Conservation (phyloP, 2,113 vertebrate genomes). For the Vidua macroura region DNA sequence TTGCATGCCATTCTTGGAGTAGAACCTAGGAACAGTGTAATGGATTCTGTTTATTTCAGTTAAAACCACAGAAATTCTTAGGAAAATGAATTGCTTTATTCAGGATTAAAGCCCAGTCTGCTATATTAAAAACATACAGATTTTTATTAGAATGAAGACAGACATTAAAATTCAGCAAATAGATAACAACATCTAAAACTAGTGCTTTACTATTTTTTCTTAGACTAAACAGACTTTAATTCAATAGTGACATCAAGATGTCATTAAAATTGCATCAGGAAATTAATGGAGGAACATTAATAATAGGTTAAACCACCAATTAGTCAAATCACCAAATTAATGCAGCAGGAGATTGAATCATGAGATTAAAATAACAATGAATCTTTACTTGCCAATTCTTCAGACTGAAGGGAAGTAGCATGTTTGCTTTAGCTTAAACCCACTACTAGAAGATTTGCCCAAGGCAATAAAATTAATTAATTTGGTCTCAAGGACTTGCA, state of each 20-base stretch:
- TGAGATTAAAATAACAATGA: slow-evolving; percentile 64
- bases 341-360: slow-evolving; percentile 57
- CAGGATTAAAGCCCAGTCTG: background rate
- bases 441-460: background rate
- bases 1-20: background rate
- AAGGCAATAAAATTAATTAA: slow-evolving; percentile 8
- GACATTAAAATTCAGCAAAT: background rate
- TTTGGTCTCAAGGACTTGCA: background rate
- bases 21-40: background rate
- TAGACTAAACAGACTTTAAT: slow-evolving; percentile 25
- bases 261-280: slow-evolving; percentile 51
- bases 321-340: slow-evolving; percentile 63
- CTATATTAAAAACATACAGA: background rate
- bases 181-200: slow-evolving; percentile 3
- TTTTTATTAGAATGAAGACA: background rate
- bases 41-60: background rate
- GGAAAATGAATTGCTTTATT: background rate
- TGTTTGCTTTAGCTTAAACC: slow-evolving; percentile 17
- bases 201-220: background rate
- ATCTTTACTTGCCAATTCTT: slow-evolving; percentile 20
- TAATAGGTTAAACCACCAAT: slow-evolving; percentile 60
- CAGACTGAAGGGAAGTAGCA: background rate
- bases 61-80: background rate
- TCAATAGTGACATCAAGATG: slow-evolving; percentile 38
- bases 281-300: slow-evolving; percentile 56